These are phyloP conservation scores for Thryonomys swinderianus DNA, from an alignment of 2,113 vertebrate genomes.

Conservation along the genomic window DNA sequence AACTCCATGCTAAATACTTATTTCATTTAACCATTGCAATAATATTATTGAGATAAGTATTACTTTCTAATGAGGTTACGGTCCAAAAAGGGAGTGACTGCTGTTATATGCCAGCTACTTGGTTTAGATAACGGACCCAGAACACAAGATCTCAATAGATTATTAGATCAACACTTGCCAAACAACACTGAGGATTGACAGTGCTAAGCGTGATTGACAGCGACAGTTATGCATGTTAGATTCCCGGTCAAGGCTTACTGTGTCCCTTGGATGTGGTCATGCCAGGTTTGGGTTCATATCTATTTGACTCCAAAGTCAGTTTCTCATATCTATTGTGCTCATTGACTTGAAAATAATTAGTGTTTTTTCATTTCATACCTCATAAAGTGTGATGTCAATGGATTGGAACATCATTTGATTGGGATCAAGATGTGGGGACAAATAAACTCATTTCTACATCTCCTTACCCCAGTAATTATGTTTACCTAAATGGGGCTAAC, in stretches of 20 bases:
- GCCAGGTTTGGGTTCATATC: background rate
- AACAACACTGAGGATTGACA: background rate
- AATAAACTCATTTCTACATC: background rate
- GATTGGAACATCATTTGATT: background rate
- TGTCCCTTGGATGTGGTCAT: background rate
- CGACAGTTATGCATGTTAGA: background rate
- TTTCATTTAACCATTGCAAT: background rate
- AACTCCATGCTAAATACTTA: background rate
- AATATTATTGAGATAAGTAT: background rate
- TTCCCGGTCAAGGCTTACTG: background rate
- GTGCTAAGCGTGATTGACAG: background rate
- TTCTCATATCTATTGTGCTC: background rate
- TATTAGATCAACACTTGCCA: background rate
- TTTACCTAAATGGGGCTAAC: constrained; percentile 13
- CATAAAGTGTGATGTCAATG: background rate
- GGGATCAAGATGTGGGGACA: background rate
- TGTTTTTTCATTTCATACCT: constrained; percentile 41
- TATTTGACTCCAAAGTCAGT: background rate
- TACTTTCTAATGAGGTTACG: background rate
- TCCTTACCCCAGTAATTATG: background rate
- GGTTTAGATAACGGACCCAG: background rate
- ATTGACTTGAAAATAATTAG: constrained; percentile 40
- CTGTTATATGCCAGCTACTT: background rate
- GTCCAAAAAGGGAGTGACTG: background rate
- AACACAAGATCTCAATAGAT: background rate